Conservation (phyloP, 2,113 vertebrate species). For the Hyperoodon ampullatus region DNA sequence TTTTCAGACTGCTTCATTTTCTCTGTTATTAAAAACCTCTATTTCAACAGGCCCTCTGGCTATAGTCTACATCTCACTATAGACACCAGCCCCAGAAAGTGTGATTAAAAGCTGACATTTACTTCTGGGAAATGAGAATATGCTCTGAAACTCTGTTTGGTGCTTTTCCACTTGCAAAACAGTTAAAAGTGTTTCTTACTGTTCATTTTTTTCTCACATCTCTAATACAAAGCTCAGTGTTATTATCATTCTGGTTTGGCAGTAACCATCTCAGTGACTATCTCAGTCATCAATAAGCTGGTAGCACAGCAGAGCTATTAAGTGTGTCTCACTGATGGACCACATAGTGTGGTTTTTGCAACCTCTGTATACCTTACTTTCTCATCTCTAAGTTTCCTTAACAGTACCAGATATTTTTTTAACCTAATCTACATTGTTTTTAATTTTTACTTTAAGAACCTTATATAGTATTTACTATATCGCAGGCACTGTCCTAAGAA, state of each 20-base stretch:
- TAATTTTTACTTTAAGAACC: background rate
- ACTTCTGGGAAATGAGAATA: slow-evolving; percentile 60
- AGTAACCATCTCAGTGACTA: background rate
- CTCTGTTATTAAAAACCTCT: slow-evolving; percentile 59
- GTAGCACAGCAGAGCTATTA: background rate
- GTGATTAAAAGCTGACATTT: slow-evolving; percentile 58
- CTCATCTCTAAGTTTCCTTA: background rate
- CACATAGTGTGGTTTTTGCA: background rate
- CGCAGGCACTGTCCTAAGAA: background rate
- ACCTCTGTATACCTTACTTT: background rate
- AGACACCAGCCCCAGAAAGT: slow-evolving; percentile 40
- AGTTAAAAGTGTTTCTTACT: background rate
- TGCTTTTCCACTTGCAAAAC: slow-evolving; percentile 44
- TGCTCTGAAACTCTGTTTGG: background rate
- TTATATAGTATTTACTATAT: background rate
- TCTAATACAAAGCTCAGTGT: background rate
- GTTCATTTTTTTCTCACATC: background rate
- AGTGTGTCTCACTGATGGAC: background rate
- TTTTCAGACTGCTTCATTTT: slow-evolving; percentile 63
- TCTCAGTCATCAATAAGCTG: background rate
- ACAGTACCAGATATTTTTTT: background rate
- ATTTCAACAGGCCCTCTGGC: slow-evolving; percentile 46
- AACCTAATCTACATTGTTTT: background rate
- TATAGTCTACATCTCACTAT: slow-evolving; percentile 39
- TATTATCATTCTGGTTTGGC: background rate